Percentiles rank a stretch among this genome's conserved stretches.
These are phyloP conservation scores for Laothoe populi DNA, from an alignment of 2,888 invertebrate species.

Conservation along the genomic window DNA sequence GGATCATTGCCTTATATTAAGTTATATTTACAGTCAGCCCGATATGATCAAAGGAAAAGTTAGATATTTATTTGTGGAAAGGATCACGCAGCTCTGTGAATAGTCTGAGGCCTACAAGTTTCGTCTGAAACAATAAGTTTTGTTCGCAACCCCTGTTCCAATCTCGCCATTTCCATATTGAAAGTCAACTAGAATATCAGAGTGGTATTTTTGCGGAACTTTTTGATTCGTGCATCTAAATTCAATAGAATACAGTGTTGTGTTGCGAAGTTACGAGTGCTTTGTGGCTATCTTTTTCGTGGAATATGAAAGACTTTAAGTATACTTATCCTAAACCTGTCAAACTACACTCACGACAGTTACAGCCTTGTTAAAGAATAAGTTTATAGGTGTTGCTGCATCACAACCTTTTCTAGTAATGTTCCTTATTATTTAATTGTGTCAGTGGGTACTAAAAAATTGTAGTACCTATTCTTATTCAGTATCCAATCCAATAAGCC, in stretches of 20 bases:
- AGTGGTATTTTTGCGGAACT: background rate
- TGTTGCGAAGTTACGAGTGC: background rate
- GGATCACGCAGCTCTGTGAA: background rate
- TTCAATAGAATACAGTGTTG: background rate
- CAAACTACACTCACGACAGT: too few species aligned
- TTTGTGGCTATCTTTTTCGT: background rate
- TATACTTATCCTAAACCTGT: too few species aligned
- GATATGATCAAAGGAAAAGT: background rate
- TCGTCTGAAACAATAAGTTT: conserved; percentile 17
- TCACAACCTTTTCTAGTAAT: too few species aligned
- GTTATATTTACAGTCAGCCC: background rate
- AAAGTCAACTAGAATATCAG: conserved; percentile 4
- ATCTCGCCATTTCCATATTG: conserved; percentile 19
- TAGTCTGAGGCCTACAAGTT: conserved; percentile 9
- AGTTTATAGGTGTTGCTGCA: too few species aligned
- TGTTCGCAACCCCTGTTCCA: conserved; percentile 4
- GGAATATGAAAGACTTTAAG: too few species aligned
- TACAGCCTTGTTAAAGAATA: too few species aligned
- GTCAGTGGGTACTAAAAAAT: too few species aligned
- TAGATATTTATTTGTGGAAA: conserved; percentile 11
- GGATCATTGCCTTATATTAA: background rate
- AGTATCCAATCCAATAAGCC: too few species aligned
- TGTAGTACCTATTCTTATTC: too few species aligned
- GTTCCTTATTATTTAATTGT: too few species aligned
- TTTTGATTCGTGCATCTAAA: conserved; percentile 3